Percentiles rank a stretch among this genome's conserved stretches.
Evolutionary conservation across 1,140 invertebrate genomes (phyloP).

Genomic region (Conus ventricosus): DNA sequence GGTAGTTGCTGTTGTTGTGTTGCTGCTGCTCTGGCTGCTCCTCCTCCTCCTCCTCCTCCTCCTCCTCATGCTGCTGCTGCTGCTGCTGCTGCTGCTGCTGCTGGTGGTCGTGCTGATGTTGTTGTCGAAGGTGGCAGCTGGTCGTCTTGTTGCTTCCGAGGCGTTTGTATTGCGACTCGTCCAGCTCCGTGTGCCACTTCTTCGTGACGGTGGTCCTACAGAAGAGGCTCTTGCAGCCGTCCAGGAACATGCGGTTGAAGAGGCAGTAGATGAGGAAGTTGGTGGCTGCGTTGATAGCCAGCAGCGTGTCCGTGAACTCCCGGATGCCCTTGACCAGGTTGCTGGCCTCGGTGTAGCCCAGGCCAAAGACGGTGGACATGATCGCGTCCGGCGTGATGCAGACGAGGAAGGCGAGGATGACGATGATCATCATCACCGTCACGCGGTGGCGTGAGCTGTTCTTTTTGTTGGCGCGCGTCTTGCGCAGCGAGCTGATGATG

Average conservation of each 20-base stretch:
- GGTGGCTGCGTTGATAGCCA: conserved; percentile 82
- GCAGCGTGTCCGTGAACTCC: conserved; percentile 85
- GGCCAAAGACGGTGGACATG: conserved; percentile 75
- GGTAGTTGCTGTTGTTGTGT: conserved; percentile 11
- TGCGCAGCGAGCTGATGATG: conserved; percentile 81
- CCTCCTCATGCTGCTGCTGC: conserved; percentile 8
- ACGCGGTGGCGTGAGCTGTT: conserved; percentile 76
- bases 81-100: conserved; percentile 8
- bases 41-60: background rate
- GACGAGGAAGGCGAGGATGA: conserved; percentile 84
- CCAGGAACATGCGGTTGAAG: conserved; percentile 84
- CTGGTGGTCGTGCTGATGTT: background rate
- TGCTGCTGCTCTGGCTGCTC: background rate
- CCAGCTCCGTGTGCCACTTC: conserved; percentile 49
- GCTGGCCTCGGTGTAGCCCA: conserved; percentile 72
- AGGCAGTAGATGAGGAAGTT: conserved; percentile 88
- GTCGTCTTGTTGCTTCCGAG: conserved; percentile 25
- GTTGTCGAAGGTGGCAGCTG: background rate
- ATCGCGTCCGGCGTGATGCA: conserved; percentile 85
- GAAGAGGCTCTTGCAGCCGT: conserved; percentile 59
- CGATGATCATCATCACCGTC: conserved; percentile 84
- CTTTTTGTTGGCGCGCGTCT: conserved; percentile 59
- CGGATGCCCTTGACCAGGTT: conserved; percentile 78
- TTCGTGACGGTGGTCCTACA: conserved; percentile 51
- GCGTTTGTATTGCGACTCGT: conserved; percentile 52